These are phyloP conservation scores for Lepus townsendii DNA, from an alignment of 2,797 vertebrate species.

Conservation along the genomic window DNA sequence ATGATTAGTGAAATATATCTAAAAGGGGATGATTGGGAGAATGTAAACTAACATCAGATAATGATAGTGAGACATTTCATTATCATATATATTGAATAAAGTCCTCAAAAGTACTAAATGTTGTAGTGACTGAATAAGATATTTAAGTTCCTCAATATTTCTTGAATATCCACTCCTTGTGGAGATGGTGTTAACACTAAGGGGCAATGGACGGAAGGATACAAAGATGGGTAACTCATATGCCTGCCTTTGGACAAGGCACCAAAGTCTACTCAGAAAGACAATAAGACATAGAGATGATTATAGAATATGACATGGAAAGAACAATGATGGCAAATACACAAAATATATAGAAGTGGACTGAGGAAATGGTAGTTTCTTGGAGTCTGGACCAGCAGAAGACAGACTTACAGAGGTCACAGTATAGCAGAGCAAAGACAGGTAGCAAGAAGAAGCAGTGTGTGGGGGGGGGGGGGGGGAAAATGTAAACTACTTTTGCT, in stretches of 20 bases:
- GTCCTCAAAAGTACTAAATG: conserved; percentile 6
- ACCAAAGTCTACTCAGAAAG: not conserved
- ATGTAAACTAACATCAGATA: not conserved
- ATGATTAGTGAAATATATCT: not conserved
- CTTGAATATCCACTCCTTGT: not conserved
- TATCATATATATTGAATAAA: not conserved
- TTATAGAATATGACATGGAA: not conserved
- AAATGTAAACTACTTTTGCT: not conserved
- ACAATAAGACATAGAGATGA: not conserved
- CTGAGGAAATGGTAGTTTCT: not conserved
- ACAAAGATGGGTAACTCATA: not conserved
- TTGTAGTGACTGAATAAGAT: not conserved
- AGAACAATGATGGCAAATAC: not conserved
- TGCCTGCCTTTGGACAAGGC: not conserved
- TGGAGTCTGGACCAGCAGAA: not conserved
- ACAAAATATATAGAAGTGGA: not conserved
- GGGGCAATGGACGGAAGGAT: not conserved
- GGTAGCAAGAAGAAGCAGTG: not conserved
- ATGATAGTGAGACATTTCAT: conserved; percentile 15
- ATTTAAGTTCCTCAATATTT: conserved; percentile 1
- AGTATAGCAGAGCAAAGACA: not conserved
- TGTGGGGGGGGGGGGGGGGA: not conserved
- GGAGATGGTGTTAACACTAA: not conserved
- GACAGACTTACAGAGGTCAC: not conserved
- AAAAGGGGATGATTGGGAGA: not conserved